These are phyloP conservation scores for Alsophila aescularia DNA, from an alignment of 2,888 invertebrate species.

Conservation along the genomic window DNA sequence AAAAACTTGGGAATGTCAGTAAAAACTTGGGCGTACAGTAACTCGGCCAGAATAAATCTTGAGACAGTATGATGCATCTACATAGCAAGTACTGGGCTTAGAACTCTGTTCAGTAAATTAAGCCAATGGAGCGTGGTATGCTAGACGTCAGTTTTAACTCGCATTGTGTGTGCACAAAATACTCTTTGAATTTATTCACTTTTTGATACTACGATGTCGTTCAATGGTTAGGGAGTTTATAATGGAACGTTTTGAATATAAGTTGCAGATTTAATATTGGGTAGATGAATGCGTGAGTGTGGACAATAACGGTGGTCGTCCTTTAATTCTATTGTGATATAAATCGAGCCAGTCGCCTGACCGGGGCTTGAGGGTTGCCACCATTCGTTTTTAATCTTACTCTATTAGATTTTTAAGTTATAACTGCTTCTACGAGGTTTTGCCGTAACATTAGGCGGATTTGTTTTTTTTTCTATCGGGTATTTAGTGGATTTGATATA, in stretches of 20 bases:
- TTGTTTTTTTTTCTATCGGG: constrained; percentile 67
- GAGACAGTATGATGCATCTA: neutral
- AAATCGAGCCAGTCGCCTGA: constrained; percentile 48
- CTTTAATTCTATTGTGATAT: constrained; percentile 68
- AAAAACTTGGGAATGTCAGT: neutral
- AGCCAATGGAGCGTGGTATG: constrained; percentile 32
- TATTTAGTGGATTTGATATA: constrained; percentile 79
- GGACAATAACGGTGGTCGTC: constrained; percentile 79
- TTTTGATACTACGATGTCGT: constrained; percentile 63
- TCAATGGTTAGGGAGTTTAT: constrained; percentile 50
- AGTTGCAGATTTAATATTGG: constrained; percentile 73
- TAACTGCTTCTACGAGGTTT: constrained; percentile 72
- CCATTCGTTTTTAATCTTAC: constrained; percentile 63
- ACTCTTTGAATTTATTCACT: constrained; percentile 65
- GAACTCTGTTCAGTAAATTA: neutral
- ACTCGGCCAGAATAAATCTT: neutral
- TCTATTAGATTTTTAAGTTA: constrained; percentile 74
- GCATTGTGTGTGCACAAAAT: constrained; percentile 76
- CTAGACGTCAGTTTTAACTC: constrained; percentile 44
- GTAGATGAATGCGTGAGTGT: constrained; percentile 68
- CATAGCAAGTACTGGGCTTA: neutral
- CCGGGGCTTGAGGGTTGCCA: constrained; percentile 51
- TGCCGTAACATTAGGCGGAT: constrained; percentile 62
- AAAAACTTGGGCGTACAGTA: neutral
- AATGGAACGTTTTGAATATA: constrained; percentile 60